Evolutionary conservation across 2,797 vertebrate genomes (phyloP).

Genomic region (Falco columbarius): DNA sequence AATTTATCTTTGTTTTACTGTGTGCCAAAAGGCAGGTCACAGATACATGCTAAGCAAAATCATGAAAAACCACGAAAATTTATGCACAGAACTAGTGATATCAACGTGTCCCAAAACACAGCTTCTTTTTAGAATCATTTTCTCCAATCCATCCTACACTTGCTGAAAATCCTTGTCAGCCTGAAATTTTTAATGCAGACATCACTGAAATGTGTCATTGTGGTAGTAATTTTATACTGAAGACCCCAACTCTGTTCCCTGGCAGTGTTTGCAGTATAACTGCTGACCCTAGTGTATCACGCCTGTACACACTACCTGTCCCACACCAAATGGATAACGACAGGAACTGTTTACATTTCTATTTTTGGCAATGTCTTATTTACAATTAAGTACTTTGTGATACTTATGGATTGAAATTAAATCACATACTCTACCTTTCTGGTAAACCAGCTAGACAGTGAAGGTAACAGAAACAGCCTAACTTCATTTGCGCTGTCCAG

Average conservation of each 20-base stretch:
- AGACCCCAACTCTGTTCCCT: not conserved
- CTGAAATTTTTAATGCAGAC: not conserved
- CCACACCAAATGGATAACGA: not conserved
- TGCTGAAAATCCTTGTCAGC: not conserved
- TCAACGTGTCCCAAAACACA: not conserved
- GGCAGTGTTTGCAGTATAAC: not conserved
- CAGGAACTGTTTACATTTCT: not conserved
- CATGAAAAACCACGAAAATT: not conserved
- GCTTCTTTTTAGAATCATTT: not conserved
- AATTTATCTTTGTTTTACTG: slow-evolving; percentile 44
- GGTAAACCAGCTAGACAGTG: not conserved
- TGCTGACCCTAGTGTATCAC: not conserved
- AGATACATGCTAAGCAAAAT: not conserved
- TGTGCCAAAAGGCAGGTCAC: slow-evolving; percentile 73
- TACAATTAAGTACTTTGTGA: not conserved
- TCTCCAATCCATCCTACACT: not conserved
- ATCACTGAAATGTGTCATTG: not conserved
- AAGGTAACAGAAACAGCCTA: not conserved
- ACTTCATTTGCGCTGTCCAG: not conserved
- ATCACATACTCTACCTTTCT: not conserved
- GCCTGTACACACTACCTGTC: not conserved
- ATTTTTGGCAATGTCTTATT: not conserved
- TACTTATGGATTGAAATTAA: not conserved
- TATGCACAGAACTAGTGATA: not conserved
- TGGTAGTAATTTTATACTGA: not conserved